Conservation (phyloP, 2,888 invertebrate species). For the Tuta absoluta region DNA sequence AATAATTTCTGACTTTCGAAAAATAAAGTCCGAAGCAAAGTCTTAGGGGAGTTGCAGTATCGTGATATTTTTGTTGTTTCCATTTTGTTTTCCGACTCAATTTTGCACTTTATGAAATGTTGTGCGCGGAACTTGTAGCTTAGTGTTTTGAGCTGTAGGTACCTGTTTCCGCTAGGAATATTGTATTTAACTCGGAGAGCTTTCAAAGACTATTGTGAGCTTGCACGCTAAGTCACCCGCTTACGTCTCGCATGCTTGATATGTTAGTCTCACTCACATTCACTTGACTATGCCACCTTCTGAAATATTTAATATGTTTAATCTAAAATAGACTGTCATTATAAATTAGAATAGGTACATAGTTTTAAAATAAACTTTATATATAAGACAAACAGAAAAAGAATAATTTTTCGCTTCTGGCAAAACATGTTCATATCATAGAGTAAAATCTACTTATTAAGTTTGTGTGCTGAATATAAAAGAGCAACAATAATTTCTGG, state of each 20-base stretch:
- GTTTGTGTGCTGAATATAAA: no score
- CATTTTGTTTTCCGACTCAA: neutral
- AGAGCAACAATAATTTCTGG: no score
- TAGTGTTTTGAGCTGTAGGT: neutral
- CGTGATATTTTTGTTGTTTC: neutral
- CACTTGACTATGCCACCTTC: neutral
- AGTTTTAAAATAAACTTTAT: no score
- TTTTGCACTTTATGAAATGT: neutral
- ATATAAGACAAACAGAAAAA: no score
- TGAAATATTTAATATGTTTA: neutral
- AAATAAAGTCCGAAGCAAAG: neutral
- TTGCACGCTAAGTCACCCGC: slow-evolving; percentile 15
- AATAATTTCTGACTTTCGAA: neutral
- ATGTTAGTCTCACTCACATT: neutral
- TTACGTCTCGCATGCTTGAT: slow-evolving; percentile 21
- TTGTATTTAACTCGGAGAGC: neutral
- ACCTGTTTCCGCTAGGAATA: neutral
- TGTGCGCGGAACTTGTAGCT: neutral
- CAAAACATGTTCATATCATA: no score
- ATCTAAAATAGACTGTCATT: no score
- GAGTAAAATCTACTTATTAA: no score
- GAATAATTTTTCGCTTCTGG: no score
- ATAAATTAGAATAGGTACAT: neutral
- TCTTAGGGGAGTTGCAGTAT: neutral
- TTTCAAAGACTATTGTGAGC: neutral